Evolutionary conservation across 2,113 vertebrate species (phyloP).

Genomic region (Oceanodroma tethys): DNA sequence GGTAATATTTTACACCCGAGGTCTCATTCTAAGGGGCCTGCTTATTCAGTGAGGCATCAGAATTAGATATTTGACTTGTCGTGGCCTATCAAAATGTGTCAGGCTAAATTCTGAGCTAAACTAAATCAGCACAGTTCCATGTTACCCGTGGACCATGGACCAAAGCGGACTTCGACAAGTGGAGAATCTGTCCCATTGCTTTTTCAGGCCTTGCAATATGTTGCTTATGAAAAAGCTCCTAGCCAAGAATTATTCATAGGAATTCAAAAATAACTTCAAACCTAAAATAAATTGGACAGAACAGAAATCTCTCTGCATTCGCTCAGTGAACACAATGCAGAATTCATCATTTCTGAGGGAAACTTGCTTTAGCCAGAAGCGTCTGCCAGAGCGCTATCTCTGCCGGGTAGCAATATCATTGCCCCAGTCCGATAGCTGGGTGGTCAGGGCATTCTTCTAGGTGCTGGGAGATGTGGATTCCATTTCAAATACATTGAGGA

Average conservation of each 20-base stretch:
- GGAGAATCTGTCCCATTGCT: not conserved
- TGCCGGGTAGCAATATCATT: not conserved
- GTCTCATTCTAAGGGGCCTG: not conserved
- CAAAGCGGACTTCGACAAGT: not conserved
- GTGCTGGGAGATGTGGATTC: not conserved
- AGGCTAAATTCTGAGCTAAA: not conserved
- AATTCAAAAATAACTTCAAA: not conserved
- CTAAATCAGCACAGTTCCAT: not conserved
- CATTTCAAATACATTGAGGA: not conserved
- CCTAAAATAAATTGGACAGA: not conserved
- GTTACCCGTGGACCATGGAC: not conserved
- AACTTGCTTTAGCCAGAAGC: not conserved
- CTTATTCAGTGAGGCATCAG: not conserved
- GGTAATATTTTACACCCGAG: not conserved
- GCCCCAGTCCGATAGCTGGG: not conserved
- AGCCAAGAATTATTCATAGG: not conserved
- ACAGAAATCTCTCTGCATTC: not conserved
- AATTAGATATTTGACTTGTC: not conserved
- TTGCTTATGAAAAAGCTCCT: not conserved
- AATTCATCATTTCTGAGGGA: not conserved
- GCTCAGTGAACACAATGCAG: not conserved
- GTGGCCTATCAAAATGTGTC: not conserved
- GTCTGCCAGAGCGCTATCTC: not conserved
- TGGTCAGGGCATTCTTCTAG: not conserved
- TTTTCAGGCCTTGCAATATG: not conserved